These are phyloP conservation scores for Antheraea mylitta DNA, from an alignment of 1,140 invertebrate genomes.

Conservation along the genomic window DNA sequence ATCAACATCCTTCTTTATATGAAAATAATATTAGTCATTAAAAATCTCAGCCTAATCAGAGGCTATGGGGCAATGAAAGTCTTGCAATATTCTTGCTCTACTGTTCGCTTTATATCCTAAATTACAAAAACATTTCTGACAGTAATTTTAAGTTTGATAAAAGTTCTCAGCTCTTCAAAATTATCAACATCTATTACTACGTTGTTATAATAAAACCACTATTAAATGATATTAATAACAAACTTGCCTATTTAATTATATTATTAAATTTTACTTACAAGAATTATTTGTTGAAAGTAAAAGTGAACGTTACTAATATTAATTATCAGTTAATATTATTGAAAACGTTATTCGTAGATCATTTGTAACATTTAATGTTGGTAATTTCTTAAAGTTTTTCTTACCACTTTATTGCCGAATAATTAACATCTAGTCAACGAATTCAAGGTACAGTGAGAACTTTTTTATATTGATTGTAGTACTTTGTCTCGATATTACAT, in stretches of 20 bases:
- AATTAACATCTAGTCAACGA: conserved; percentile 24
- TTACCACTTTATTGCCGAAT: conserved; percentile 4
- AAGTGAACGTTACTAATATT: background rate
- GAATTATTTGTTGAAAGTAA: background rate
- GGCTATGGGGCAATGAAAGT: background rate
- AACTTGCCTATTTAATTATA: background rate
- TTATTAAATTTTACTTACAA: background rate
- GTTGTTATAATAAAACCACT: no score
- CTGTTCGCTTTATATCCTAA: background rate
- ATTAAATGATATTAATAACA: no score
- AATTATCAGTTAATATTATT: background rate
- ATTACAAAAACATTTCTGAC: no score
- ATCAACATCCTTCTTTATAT: background rate
- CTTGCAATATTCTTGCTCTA: background rate
- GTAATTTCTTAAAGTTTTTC: background rate
- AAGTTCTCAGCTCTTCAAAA: no score
- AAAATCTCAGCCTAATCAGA: background rate
- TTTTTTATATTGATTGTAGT: conserved; percentile 9
- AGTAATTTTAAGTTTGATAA: no score
- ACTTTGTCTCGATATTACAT: background rate
- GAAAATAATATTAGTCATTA: no score
- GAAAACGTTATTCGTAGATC: background rate
- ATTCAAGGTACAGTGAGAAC: background rate
- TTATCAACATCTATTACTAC: no score
- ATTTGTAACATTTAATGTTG: background rate